Evolutionary conservation across 2,797 vertebrate species (phyloP), one percentile per base, ranked within the genome.

Genomic region (Parambassis ranga): DNA sequence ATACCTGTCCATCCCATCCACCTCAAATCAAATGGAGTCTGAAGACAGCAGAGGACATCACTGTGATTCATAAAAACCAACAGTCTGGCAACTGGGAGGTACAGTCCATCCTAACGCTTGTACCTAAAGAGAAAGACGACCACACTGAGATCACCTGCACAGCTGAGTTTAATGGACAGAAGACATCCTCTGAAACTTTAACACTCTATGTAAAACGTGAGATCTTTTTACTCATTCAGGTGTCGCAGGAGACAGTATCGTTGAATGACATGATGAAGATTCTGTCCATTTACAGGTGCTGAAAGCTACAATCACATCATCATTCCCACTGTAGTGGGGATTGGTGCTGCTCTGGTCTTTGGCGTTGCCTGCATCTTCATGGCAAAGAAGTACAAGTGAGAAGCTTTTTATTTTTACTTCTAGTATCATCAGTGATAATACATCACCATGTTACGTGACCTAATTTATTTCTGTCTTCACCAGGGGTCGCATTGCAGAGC

Each of bases 331-430:
- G 26, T 14, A 0, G 82, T 78, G 46, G 81, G 38, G 1, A 1
- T 75, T 3, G 75, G 42, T 4, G 75, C 41, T 0, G 46, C 75
- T 23, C 18, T 56, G 37, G 11, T 90, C 22, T 82, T 90, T 70
- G 71, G 71, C 69, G 39, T 35, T 0, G 0, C 86, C n/a, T 88
- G 81, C 58, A 26, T 87, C 59, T 31, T 91, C 0, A 63, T 91
- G 47, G 28, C 44, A 26, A 91, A 86, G 48, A 90, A 61, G 77
- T 91, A 91, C 76, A 90, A 77, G 90, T 92, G 23, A 84, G 50
- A n/a, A n/a, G n/a, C n/a, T n/a, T n/a, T n/a, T n/a, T n/a, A n/a
- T n/a, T n/a, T n/a, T n/a, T n/a, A n/a, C n/a, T n/a, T n/a, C n/a
- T n/a, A n/a, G n/a, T n/a, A n/a, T n/a, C n/a, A n/a, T n/a, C n/a